Evolutionary conservation across 2,113 vertebrate species (phyloP).

Genomic region (Octodon degus): DNA sequence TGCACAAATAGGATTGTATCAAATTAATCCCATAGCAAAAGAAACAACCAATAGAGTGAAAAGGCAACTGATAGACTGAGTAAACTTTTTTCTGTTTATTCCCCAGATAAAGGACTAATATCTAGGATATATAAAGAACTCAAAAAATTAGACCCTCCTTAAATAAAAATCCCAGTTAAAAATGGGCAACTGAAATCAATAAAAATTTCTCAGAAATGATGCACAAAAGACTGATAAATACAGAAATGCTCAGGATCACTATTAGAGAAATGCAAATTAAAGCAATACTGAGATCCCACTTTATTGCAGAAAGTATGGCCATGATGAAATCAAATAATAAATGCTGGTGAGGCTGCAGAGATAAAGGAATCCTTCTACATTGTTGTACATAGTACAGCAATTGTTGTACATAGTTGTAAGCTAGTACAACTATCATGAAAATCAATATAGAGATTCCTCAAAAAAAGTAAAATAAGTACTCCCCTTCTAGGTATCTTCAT

Average conservation of each 20-base stretch:
- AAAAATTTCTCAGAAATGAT: not conserved
- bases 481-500: not conserved
- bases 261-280: not conserved
- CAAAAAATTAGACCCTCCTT: not conserved
- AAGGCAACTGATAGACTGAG: not conserved
- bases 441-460: not conserved
- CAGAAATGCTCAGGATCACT: not conserved
- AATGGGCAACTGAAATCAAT: not conserved
- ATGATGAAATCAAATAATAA: not conserved
- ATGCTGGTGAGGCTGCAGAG: not conserved
- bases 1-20: not conserved
- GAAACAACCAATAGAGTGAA: not conserved
- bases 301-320: not conserved
- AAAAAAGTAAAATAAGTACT: not conserved
- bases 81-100: not conserved
- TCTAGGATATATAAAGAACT: not conserved
- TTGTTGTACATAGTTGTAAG: not conserved
- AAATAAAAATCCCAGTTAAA: not conserved
- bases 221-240: not conserved
- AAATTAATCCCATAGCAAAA: not conserved
- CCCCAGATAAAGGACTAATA: not conserved
- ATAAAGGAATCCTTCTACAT: not conserved
- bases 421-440: not conserved
- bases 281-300: not conserved
- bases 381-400: not conserved